Percentiles rank a stretch among this genome's conserved stretches.
Evolutionary conservation across 2,797 vertebrate genomes (phyloP).

Genomic region (Acipenser transmontanus): DNA sequence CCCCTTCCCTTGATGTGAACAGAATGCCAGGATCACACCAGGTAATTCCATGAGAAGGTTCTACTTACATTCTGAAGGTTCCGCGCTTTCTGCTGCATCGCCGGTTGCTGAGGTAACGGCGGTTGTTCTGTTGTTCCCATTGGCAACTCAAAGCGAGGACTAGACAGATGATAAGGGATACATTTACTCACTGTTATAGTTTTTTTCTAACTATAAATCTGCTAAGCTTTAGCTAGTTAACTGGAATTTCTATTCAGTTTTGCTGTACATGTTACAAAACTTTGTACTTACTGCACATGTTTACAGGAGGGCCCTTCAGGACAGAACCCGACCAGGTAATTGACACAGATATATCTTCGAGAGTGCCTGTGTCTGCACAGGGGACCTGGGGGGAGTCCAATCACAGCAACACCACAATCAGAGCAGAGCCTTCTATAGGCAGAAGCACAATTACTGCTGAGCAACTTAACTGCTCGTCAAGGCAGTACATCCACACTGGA

Average conservation of each 20-base stretch:
- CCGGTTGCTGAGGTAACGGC: conserved; percentile 79
- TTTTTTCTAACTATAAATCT: too few relatives aligned
- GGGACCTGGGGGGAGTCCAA: conserved; percentile 65
- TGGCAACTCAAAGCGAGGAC: conserved; percentile 95
- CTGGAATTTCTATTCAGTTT: not conserved
- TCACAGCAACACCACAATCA: too few relatives aligned
- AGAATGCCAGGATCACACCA: too few relatives aligned
- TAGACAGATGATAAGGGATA: conserved; percentile 31
- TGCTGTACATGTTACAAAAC: not conserved
- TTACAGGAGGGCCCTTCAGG: conserved; percentile 92
- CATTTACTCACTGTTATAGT: too few relatives aligned
- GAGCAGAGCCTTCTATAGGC: too few relatives aligned
- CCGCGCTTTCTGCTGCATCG: conserved; percentile 81
- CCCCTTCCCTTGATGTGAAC: too few relatives aligned
- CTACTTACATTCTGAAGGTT: conserved; percentile 3
- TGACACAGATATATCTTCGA: conserved; percentile 92
- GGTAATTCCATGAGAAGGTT: not conserved
- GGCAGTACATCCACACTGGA: too few relatives aligned
- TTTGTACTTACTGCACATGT: conserved; percentile 94
- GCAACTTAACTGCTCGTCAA: too few relatives aligned
- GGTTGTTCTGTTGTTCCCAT: conserved; percentile 95
- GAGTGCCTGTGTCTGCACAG: conserved; percentile 95
- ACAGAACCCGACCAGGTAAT: conserved; percentile 96
- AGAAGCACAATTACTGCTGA: too few relatives aligned
- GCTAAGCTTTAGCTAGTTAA: too few relatives aligned